Base-by-base conservation (phyloP, 1,140 invertebrate species). In the Epicauta chinensis region DNA sequence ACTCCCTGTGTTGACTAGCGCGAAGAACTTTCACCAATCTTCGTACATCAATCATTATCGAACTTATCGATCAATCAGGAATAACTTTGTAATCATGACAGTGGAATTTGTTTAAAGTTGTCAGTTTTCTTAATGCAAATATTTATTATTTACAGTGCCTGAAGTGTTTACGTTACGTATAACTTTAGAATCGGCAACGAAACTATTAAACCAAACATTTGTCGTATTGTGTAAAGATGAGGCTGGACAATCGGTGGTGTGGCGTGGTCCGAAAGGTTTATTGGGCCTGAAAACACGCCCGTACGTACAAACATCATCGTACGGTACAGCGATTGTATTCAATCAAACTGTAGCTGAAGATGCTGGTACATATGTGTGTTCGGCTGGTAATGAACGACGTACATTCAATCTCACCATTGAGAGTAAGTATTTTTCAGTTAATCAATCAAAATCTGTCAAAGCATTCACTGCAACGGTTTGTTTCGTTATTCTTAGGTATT, bases 241-340 rank as follows among this genome's bases (percentile, higher is more conserved):
- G 11, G 41, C 31, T 0, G 35, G 16, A 4, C 31, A 37, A 35
- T 12, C 45, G 7, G 15, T 47, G 14, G 37, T 5, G 23, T 47
- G 45, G 45, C 13, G 16, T 13, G 31, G 31, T 29, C 34, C 29
- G 10, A 47, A 38, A 36, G 45, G 45, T 5, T 13, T 15, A 11
- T 23, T 47, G 3, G 35, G 45, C 31, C 11, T 37, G 32, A 47
- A 47, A 29, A 47, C 45, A 1, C 32, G 35, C 12, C 45, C 45
- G 4, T 7, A 16, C 10, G 45, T 47, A 13, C 34, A 47, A 10
- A 38, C 6, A 7, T 14, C 16, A 16, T 17, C 45, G 7, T 37
- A 47, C 35, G 45, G 45, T 16, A 47, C 45, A 15, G 23, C 32
- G 3, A 47, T 47, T 29, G 17, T 47, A 3, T 47, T 47, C 35